Base-by-base conservation (phyloP, 1,140 invertebrate genomes). In the Drosophila ambigua region DNA sequence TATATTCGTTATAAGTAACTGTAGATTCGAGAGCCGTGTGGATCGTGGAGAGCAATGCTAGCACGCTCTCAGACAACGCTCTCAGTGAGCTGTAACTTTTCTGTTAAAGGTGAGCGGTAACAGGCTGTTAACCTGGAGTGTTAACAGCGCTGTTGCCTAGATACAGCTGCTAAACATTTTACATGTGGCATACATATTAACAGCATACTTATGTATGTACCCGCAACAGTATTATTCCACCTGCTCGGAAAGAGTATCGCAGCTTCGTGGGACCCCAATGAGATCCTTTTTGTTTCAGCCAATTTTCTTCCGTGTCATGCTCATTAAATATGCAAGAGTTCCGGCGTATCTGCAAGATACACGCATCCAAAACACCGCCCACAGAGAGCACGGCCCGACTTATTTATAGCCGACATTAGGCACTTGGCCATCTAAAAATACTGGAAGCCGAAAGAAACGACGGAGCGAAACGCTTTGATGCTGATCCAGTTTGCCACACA, bases 271-370 rank as follows among this genome's bases (percentile, higher is more conserved):
- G 23, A 20, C 20, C 20, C 20, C 20, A 20, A 35, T 7, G 7
- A 13, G 26, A 20, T 26, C 3, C 44, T 26, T 68, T 55, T 68
- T 68, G 63, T 67, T 68, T 52, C 49, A 43, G 16, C 23, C 44
- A 68, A 48, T 24, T 68, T 61, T 48, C 20, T 41, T 31, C 68
- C 71, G 58, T 73, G 55, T 50, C 28, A 43, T 26, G 64, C 51
- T 69, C 43, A 79, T 79, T 79, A 60, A 74, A 74, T 79, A 79
- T 79, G 69, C 54, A 72, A 39, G 60, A 61, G 48, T 57, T 71
- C 15, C 64, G 64, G 54, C 43, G 58, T 65, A 55, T 72, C 59
- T 59, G 52, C 43, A 49, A 52, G 31, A 74, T 59, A 75, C 53
- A 74, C 46, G 26, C 61, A 48, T 23, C 55, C 44, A 20, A 15